Base-by-base conservation (phyloP, 2,797 vertebrate species). In the Apogon hyalosoma region DNA sequence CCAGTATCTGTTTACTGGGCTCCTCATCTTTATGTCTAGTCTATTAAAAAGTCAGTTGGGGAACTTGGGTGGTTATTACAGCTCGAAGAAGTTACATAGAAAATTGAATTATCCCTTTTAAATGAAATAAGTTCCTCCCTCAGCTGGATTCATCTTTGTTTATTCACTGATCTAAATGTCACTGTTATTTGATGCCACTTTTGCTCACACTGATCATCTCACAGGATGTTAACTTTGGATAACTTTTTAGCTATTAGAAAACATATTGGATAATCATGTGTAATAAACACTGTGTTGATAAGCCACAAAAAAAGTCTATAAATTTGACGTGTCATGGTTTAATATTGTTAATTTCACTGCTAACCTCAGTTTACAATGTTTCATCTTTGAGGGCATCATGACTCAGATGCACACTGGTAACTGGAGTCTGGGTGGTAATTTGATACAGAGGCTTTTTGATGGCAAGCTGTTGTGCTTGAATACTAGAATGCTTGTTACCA, bases 361-460 rank as follows among this genome's bases (percentile, higher is more conserved):
- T 24, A 11, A 43, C 19, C 15, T 31, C 7, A 41, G 1, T 41
- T 42, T 14, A 45, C 39, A 49, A 51, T 68, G 38, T 69, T 75
- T 52, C 5, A 64, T 43, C n/a, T 49, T 45, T 9, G 9, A 43
- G 31, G 28, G 24, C 51, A 24, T 69, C 31, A 48, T 63, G 74
- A 42, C 50, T 76, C 51, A 31, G n/a, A 39, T 71, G 54, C 36
- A 9, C 52, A 21, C 10, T 41, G 24, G 80, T 77, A 90, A 91
- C 72, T 50, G 12, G 73, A 89, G 51, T 63, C 79, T 60, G 1
- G 15, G 13, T 38, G 40, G 82, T 45, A 86, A 89, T 78, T 52
- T 71, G 82, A 88, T 79, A 77, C 66, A 58, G 1, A 51, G 45
- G 39, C 43, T 33, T 57, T 70, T 57, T 65, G 53, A 60, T 64